Conservation (phyloP, 2,113 vertebrate genomes). For the Nesogale talazaci region DNA sequence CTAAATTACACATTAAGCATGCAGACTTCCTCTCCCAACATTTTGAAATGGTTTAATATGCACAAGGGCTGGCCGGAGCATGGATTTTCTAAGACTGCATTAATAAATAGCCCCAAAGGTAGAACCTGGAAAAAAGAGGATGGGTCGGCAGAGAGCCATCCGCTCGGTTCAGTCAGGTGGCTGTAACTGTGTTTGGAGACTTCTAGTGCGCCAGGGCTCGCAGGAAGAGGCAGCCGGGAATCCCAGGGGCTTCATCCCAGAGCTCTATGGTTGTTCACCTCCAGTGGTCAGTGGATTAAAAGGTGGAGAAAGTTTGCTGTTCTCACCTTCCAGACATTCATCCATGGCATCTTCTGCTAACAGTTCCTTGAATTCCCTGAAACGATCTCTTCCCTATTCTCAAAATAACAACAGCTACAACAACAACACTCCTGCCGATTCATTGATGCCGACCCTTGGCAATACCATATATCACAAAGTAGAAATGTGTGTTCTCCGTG, state of each 20-base stretch:
- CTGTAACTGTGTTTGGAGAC: slow-evolving; percentile 3
- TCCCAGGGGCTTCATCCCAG: slow-evolving; percentile 3
- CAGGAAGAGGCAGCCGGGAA: not conserved
- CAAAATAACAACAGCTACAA: not conserved
- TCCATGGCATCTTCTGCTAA: slow-evolving; percentile 50
- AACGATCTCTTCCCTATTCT: not conserved
- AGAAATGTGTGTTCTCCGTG: not conserved
- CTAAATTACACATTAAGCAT: slow-evolving; percentile 79
- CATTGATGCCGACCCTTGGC: not conserved
- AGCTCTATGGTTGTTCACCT: slow-evolving; percentile 31
- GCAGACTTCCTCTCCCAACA: slow-evolving; percentile 76
- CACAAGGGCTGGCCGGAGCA: slow-evolving; percentile 35
- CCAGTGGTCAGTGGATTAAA: slow-evolving; percentile 10
- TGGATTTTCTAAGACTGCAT: slow-evolving; percentile 68
- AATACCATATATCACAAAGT: not conserved
- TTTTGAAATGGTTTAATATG: slow-evolving; percentile 76
- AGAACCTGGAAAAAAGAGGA: slow-evolving; percentile 48
- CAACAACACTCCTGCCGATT: not conserved
- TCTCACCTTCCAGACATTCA: slow-evolving; percentile 47
- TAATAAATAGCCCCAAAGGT: slow-evolving; percentile 64
- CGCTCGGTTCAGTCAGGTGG: not conserved
- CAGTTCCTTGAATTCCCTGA: slow-evolving; percentile 2
- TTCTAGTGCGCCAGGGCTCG: not conserved
- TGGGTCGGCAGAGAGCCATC: slow-evolving; percentile 38
- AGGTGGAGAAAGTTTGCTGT: slow-evolving; percentile 30